Base-by-base conservation (phyloP, 2,797 vertebrate species). In the Helicolenus hilgendorfi region DNA sequence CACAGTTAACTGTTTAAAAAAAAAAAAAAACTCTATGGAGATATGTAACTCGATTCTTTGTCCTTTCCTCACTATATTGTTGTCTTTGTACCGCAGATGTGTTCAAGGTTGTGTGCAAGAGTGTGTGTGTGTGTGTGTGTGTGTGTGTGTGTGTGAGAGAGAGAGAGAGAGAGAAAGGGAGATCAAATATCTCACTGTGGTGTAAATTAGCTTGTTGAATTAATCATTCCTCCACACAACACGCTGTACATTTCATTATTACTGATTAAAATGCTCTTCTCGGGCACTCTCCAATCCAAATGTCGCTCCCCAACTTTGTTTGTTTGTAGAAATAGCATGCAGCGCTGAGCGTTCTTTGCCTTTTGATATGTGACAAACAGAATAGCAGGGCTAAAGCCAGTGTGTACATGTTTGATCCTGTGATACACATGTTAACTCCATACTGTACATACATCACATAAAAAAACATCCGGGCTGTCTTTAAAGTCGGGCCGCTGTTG, bases 241-340 rank as follows among this genome's bases (percentile, higher is more conserved):
- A 35, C 8, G 0, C 5, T 86, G 76, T 70, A 77, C 63, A 55
- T 56, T 73, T 68, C 45, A 78, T 65, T 63, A 62, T 81, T 26
- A 29, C 29, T 59, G 36, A 65, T 82, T 77, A 67, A 83, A 91
- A 27, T 22, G 56, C 68, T 83, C 7, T 38, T 72, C 69, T 79
- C 24, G 1, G 0, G 7, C 41, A 33, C 31, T 64, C 67, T 71
- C 27, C 14, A 10, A 75, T 53, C 67, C 31, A 8, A 72, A 58
- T 35, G 69, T 41, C 18, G 7, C 49, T 53, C 35, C 33, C 2
- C 72, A 7, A 58, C 36, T 60, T 64, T 65, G 22, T 83, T 72
- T 78, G 79, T 84, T 55, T 74, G 65, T 77, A 67, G 45, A 49
- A 24, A 31, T 20, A 71, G 89, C 83, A 90, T 90, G 89, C 72